Percentiles rank a stretch among this genome's conserved stretches.
Evolutionary conservation across 2,797 vertebrate genomes (phyloP).

Genomic region (Sylvilagus floridanus): DNA sequence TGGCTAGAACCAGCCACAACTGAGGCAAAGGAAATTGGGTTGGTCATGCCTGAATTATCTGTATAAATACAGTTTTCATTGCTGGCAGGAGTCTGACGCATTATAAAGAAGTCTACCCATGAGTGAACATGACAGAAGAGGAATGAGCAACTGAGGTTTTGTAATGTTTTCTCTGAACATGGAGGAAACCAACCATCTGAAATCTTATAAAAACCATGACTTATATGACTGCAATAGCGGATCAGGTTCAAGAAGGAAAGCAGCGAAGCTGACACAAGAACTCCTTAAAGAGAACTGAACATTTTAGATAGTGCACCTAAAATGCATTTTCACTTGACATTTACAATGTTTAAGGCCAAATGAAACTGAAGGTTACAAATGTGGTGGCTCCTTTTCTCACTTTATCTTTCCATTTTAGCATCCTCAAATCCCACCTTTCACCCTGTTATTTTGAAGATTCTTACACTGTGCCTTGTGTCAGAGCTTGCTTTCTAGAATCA

Average conservation of each 20-base stretch:
- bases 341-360: neutral
- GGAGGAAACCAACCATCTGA: neutral
- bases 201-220: slow-evolving; percentile 45
- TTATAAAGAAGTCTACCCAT: slow-evolving; percentile 45
- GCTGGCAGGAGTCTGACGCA: slow-evolving; percentile 1
- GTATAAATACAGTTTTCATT: slow-evolving; percentile 45
- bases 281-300: neutral
- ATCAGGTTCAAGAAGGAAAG: slow-evolving; percentile 4
- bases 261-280: neutral
- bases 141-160: slow-evolving; percentile 54
- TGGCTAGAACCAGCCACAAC: neutral
- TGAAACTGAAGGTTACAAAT: slow-evolving; percentile 14
- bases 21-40: neutral
- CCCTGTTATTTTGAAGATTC: neutral
- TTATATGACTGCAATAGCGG: slow-evolving; percentile 39
- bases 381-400: neutral
- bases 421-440: neutral
- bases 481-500: neutral
- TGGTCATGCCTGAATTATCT: slow-evolving; percentile 59
- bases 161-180: slow-evolving; percentile 2
- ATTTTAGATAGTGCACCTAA: neutral
- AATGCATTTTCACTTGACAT: neutral
- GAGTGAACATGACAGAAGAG: slow-evolving; percentile 59
- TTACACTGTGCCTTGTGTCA: neutral
- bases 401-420: neutral